Evolutionary conservation across 2,113 vertebrate species (phyloP).

Genomic region (Paramisgurnus dabryanus): DNA sequence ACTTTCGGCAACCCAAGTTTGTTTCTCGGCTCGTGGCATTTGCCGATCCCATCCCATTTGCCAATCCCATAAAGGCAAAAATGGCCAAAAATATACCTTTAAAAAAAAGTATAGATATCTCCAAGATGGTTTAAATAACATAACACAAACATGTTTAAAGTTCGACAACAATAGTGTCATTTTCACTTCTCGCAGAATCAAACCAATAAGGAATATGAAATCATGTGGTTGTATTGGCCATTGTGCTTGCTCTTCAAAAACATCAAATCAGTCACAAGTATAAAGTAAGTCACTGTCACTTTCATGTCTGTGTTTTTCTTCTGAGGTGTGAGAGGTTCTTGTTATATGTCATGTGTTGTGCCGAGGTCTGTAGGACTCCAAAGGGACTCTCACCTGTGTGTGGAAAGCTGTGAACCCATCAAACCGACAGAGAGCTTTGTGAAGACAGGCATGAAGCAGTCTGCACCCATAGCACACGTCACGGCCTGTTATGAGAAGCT

Average conservation of each 20-base stretch:
- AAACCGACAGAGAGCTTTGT: slow-evolving; percentile 65
- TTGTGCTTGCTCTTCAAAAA: slow-evolving; percentile 1
- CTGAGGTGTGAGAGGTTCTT: slow-evolving; percentile 43
- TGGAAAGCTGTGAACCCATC: slow-evolving; percentile 72
- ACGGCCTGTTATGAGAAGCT: slow-evolving; percentile 73
- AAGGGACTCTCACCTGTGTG: slow-evolving; percentile 64
- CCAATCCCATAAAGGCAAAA: no score
- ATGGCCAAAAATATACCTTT: no score
- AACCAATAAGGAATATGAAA: not conserved
- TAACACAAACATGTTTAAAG: no score
- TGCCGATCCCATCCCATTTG: no score
- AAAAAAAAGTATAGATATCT: no score
- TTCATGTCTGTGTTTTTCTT: slow-evolving; percentile 50
- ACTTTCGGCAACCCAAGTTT: no score
- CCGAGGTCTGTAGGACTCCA: slow-evolving; percentile 67
- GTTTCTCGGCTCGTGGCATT: no score
- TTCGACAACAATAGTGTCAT: not conserved
- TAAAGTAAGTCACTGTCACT: slow-evolving; percentile 38
- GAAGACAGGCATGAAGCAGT: slow-evolving; percentile 69
- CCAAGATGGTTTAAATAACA: no score
- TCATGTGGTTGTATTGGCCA: not conserved
- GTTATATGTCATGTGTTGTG: slow-evolving; percentile 62
- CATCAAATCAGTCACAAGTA: slow-evolving; percentile 28
- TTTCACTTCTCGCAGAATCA: not conserved
- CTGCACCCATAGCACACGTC: slow-evolving; percentile 67